Percentiles rank a stretch among this genome's conserved stretches.
These are phyloP conservation scores for Lordiphosa fenestrarum DNA, from an alignment of 2,888 invertebrate species.

Conservation along the genomic window DNA sequence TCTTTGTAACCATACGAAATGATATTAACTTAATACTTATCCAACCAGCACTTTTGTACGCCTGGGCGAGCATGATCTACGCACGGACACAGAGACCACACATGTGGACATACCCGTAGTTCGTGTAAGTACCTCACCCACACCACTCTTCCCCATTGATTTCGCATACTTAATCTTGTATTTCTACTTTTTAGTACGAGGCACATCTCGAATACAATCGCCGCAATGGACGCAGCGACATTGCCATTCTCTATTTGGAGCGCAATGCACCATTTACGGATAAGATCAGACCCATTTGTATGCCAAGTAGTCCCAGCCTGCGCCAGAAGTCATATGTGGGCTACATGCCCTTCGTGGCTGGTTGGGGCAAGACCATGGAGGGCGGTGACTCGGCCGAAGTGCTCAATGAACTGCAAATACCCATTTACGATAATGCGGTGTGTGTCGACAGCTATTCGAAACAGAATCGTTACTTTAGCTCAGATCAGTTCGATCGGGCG, in stretches of 20 bases:
- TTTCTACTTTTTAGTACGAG: constrained; percentile 42
- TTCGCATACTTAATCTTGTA: too few relatives aligned
- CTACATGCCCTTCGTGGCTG: constrained; percentile 86
- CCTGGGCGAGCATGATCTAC: constrained; percentile 89
- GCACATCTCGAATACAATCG: constrained; percentile 69
- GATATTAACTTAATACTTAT: too few relatives aligned
- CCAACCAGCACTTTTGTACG: constrained; percentile 81
- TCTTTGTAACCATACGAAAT: too few relatives aligned
- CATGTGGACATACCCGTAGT: constrained; percentile 83
- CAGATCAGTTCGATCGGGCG: constrained; percentile 76
- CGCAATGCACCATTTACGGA: constrained; percentile 82
- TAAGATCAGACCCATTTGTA: constrained; percentile 87
- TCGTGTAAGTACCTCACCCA: constrained; percentile 65
- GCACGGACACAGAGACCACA: constrained; percentile 82
- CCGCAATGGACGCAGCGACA: constrained; percentile 85
- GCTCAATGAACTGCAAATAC: constrained; percentile 87
- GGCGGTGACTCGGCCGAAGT: constrained; percentile 84
- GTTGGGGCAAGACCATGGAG: constrained; percentile 81
- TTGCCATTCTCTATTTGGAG: constrained; percentile 87
- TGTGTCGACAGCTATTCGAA: constrained; percentile 81
- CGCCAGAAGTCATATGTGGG: constrained; percentile 82
- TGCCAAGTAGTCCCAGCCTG: constrained; percentile 84
- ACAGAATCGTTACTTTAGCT: constrained; percentile 58
- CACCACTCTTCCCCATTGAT: neutral
- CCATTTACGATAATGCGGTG: constrained; percentile 83